Evolutionary conservation across 2,797 vertebrate genomes (phyloP).

Genomic region (Chaenodraco wilsoni): DNA sequence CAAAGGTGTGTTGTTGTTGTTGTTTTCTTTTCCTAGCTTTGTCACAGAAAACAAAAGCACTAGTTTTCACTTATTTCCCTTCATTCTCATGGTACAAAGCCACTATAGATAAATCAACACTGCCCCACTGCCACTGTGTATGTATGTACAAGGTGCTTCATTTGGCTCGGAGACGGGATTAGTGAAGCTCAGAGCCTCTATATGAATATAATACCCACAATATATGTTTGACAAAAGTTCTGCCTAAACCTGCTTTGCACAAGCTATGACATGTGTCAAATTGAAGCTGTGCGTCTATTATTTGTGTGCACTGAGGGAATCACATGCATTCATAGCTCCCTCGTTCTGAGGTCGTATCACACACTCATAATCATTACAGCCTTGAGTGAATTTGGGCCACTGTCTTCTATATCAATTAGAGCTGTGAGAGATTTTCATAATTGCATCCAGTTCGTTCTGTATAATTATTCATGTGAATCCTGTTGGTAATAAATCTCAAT

Average conservation of each 20-base stretch:
- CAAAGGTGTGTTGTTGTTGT: background rate
- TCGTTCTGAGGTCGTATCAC: constrained; percentile 33
- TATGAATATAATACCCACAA: constrained; percentile 39
- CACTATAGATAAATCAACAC: constrained; percentile 51
- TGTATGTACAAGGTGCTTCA: constrained; percentile 44
- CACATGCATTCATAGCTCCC: constrained; percentile 31
- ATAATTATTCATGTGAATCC: constrained; percentile 59
- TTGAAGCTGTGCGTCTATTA: constrained; percentile 51
- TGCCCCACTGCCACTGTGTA: constrained; percentile 33
- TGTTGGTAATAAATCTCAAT: constrained; percentile 65
- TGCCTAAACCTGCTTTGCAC: constrained; percentile 50
- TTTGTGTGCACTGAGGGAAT: constrained; percentile 54
- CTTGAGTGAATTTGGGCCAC: constrained; percentile 56
- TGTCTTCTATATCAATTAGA: constrained; percentile 70
- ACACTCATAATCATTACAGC: constrained; percentile 51
- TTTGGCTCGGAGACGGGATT: constrained; percentile 53
- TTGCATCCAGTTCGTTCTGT: constrained; percentile 42
- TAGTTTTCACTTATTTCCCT: constrained; percentile 31
- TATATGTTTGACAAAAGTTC: constrained; percentile 54
- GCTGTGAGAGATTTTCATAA: constrained; percentile 55
- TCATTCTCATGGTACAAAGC: constrained; percentile 32
- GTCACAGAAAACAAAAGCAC: constrained; percentile 8
- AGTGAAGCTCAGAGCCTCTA: constrained; percentile 38
- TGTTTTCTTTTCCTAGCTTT: constrained; percentile 1
- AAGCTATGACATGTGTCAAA: constrained; percentile 56